phyloP scores from a whole-genome alignment of 2,888 invertebrate species.

The Oscheius sp. region DNA sequence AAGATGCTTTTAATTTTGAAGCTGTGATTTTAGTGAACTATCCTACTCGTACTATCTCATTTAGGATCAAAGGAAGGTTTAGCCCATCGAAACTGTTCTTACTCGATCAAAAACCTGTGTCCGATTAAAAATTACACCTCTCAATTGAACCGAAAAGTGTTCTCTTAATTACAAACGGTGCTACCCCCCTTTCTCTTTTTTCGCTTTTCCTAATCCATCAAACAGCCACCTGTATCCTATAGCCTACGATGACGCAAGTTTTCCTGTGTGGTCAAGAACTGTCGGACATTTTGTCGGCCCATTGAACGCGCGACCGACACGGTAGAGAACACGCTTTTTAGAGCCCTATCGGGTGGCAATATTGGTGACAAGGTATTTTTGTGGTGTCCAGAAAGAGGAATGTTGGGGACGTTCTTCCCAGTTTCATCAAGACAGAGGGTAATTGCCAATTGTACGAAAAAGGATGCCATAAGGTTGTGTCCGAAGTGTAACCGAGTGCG shows the following conservation, averaged over 20 bases:
- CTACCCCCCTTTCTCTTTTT: too few relatives aligned
- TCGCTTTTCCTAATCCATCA: not conserved
- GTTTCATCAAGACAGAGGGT: not conserved
- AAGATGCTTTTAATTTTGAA: too few relatives aligned
- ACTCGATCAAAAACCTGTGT: too few relatives aligned
- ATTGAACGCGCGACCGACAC: slow-evolving; percentile 21
- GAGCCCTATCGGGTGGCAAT: slow-evolving; percentile 15
- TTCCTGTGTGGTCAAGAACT: slow-evolving; percentile 5
- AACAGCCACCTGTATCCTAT: not conserved
- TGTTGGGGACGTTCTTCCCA: not conserved
- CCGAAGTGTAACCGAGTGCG: slow-evolving; percentile 23
- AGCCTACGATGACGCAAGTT: too few relatives aligned
- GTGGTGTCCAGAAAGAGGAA: not conserved
- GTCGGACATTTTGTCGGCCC: slow-evolving; percentile 23
- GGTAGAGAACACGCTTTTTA: slow-evolving; percentile 25
- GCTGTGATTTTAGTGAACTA: too few relatives aligned
- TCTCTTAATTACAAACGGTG: too few relatives aligned
- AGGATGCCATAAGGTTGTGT: slow-evolving; percentile 11
- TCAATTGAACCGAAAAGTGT: too few relatives aligned
- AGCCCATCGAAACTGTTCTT: too few relatives aligned
- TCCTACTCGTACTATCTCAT: too few relatives aligned
- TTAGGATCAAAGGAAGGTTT: too few relatives aligned
- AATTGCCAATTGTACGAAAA: slow-evolving; percentile 18
- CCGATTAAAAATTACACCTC: too few relatives aligned
- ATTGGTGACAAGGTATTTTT: slow-evolving; percentile 3